These are phyloP conservation scores for Meleagris gallopavo DNA, from an alignment of 2,113 vertebrate genomes.

Conservation along the genomic window DNA sequence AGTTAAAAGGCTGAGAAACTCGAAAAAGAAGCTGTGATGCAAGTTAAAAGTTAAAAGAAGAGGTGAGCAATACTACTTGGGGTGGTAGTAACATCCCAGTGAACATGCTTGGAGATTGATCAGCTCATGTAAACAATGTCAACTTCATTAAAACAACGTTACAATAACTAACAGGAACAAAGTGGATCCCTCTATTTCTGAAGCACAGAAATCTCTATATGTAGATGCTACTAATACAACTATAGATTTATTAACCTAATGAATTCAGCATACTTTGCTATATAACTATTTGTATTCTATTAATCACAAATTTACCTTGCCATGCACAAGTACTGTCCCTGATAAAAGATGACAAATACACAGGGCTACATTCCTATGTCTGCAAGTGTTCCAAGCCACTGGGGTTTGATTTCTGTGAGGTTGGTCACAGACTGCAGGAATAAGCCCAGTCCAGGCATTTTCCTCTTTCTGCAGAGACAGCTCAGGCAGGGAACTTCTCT, in stretches of 20 bases:
- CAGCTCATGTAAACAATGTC: accelerated
- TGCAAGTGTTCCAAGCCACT: not conserved
- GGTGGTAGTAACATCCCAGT: no score
- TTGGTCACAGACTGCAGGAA: not conserved
- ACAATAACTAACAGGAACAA: no score
- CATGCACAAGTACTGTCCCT: not conserved
- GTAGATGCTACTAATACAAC: not conserved
- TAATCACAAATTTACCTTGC: not conserved
- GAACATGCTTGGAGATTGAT: not conserved
- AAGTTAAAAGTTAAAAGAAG: accelerated
- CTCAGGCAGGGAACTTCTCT: not conserved
- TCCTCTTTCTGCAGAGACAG: not conserved
- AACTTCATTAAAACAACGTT: not conserved
- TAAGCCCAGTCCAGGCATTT: no score
- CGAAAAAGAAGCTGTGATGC: not conserved
- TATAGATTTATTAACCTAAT: not conserved
- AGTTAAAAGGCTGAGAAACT: not conserved
- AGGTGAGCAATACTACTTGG: accelerated
- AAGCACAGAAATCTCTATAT: not conserved
- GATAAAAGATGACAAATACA: not conserved
- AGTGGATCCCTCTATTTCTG: no score
- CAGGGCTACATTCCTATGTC: not conserved
- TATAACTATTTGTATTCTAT: not conserved
- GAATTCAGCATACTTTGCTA: not conserved
- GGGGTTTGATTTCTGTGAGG: not conserved